phyloP scores from a whole-genome alignment of 2,797 vertebrate genomes.

The Tympanoctomys barrerae region DNA sequence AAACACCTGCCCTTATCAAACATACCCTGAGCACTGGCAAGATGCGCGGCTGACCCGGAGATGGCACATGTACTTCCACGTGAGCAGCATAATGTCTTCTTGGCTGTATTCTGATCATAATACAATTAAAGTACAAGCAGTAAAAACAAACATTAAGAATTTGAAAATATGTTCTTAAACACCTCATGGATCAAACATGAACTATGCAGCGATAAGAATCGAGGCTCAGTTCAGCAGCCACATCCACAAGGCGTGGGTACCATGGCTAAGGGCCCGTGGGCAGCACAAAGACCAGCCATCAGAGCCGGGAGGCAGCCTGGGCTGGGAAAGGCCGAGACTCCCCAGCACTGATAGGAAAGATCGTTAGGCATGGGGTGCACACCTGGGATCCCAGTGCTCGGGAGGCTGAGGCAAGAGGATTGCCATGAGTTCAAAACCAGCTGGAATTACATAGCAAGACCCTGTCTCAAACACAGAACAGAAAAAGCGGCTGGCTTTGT shows the following conservation, averaged over 20 bases:
- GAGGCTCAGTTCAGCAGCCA: accelerated
- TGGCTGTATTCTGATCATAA: not conserved
- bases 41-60: not conserved
- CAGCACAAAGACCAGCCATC: too few relatives aligned
- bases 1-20: not conserved
- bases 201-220: too few relatives aligned
- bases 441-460: not conserved
- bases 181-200: not conserved
- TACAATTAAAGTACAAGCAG: not conserved
- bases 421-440: not conserved
- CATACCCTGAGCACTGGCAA: not conserved
- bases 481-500: not conserved
- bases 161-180: not conserved
- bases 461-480: not conserved
- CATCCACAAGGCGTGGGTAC: too few relatives aligned
- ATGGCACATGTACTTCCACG: not conserved
- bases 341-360: too few relatives aligned
- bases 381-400: not conserved
- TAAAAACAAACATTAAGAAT: not conserved
- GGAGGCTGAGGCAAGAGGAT: not conserved
- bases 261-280: not conserved
- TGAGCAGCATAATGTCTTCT: not conserved
- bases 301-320: not conserved
- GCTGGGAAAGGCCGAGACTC: not conserved
- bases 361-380: not conserved